phyloP scores from a whole-genome alignment of 2,888 invertebrate genomes.

The Cremastinae sp. region DNA sequence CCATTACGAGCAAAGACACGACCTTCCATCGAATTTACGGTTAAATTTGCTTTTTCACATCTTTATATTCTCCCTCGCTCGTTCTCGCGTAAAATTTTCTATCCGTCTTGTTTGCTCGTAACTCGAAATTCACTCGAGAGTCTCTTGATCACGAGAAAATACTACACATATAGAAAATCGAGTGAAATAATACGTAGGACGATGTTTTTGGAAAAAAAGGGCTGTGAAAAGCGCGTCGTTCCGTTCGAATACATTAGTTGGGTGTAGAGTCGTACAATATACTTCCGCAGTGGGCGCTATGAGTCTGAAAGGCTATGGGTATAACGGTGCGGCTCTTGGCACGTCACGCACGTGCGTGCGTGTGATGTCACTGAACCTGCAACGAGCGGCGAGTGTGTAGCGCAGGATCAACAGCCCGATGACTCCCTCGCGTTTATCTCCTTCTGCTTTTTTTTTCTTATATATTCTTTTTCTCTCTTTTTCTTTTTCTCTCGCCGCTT shows the following conservation, averaged over 20 bases:
- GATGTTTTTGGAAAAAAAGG: neutral
- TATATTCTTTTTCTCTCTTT: neutral
- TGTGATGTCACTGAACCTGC: constrained; percentile 80
- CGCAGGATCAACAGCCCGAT: constrained; percentile 41
- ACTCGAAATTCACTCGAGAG: too few relatives aligned
- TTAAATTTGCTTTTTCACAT: neutral
- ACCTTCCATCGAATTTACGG: constrained; percentile 52
- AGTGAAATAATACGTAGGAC: neutral
- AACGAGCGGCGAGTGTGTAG: constrained; percentile 50
- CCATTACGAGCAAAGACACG: constrained; percentile 62
- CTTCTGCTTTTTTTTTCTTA: too few relatives aligned
- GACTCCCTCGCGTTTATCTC: constrained; percentile 52
- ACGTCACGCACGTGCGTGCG: constrained; percentile 79
- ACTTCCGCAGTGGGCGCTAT: constrained; percentile 72
- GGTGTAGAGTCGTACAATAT: constrained; percentile 62
- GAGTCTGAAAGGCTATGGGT: constrained; percentile 69
- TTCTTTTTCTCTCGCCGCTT: neutral
- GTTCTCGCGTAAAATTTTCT: neutral
- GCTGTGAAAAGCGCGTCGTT: constrained; percentile 11
- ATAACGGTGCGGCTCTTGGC: constrained; percentile 76
- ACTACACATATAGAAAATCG: too few relatives aligned
- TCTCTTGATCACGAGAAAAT: too few relatives aligned
- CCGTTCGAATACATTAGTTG: neutral
- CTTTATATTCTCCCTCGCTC: constrained; percentile 27
- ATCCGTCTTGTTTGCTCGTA: neutral